Conservation (phyloP, 2,797 vertebrate species). For the Cirrhinus molitorella region DNA sequence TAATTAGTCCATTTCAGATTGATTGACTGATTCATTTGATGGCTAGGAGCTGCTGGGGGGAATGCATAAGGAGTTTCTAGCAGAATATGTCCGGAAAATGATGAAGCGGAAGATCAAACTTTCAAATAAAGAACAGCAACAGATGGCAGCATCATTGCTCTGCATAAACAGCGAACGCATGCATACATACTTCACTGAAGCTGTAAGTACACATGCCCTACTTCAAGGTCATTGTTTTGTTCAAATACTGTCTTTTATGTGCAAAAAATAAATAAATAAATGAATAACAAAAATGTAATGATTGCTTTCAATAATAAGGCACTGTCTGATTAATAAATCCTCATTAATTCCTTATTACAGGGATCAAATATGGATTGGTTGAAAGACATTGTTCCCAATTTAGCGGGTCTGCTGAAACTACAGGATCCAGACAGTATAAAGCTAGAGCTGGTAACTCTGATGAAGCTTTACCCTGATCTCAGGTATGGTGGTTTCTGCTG, state of each 20-base stretch:
- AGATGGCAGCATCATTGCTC: conserved; percentile 71
- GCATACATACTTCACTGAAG: conserved; percentile 73
- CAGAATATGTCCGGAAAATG: conserved; percentile 84
- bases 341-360: conserved; percentile 62
- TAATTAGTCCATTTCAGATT: not conserved
- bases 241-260: not conserved
- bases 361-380: conserved; percentile 78
- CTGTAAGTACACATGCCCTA: conserved; percentile 79
- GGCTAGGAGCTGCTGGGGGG: conserved; percentile 80
- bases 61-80: conserved; percentile 82
- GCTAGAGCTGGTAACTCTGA: conserved; percentile 78
- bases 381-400: conserved; percentile 71
- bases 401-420: conserved; percentile 83
- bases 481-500: conserved; percentile 71
- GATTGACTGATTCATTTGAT: conserved; percentile 7
- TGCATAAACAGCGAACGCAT: conserved; percentile 72
- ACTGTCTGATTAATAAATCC: not conserved
- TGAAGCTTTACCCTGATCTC: conserved; percentile 79
- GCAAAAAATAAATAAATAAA: not conserved
- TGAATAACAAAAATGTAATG: too few relatives aligned
- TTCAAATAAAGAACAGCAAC: conserved; percentile 76
- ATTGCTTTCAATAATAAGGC: not conserved
- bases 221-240: too few relatives aligned
- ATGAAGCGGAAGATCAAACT: conserved; percentile 82
- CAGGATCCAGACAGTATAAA: conserved; percentile 82